A percentile compares a stretch with the other conserved stretches of the same genome.
Conservation (phyloP, 1,140 invertebrate genomes). For the Microvelia longipes region DNA sequence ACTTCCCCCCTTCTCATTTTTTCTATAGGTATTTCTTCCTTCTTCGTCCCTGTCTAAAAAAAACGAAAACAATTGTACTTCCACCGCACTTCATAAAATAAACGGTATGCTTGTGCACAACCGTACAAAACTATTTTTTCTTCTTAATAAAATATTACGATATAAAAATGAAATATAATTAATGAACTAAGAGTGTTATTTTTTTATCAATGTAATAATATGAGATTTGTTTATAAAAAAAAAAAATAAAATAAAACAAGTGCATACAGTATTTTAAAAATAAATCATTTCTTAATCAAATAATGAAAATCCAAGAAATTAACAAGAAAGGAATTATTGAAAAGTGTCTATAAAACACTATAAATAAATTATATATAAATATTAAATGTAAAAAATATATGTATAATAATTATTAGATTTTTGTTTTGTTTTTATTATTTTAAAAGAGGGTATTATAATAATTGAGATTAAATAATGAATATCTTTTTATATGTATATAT, state of each 20-base stretch:
- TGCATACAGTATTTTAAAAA: background rate
- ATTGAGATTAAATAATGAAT: too few relatives aligned
- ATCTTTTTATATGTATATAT: too few relatives aligned
- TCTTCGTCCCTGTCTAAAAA: background rate
- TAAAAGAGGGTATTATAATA: background rate
- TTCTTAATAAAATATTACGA: too few relatives aligned
- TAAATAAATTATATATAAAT: background rate
- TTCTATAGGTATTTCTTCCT: background rate
- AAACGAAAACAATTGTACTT: background rate
- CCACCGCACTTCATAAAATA: background rate
- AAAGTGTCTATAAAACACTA: background rate
- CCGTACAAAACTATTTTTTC: background rate
- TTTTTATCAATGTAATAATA: background rate
- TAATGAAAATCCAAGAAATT: background rate
- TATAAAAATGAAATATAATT: background rate
- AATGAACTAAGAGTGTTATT: background rate
- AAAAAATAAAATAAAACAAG: background rate
- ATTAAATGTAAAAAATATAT: background rate
- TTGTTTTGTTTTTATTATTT: background rate
- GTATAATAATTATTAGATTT: background rate
- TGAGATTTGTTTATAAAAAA: background rate
- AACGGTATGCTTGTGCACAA: background rate
- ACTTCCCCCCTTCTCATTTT: too few relatives aligned
- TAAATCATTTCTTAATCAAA: background rate
- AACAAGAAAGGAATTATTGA: background rate